A percentile compares a stretch with the other conserved stretches of the same genome.
phyloP scores from a whole-genome alignment of 2,113 vertebrate species.

The Leptobrachium ailaonicum region DNA sequence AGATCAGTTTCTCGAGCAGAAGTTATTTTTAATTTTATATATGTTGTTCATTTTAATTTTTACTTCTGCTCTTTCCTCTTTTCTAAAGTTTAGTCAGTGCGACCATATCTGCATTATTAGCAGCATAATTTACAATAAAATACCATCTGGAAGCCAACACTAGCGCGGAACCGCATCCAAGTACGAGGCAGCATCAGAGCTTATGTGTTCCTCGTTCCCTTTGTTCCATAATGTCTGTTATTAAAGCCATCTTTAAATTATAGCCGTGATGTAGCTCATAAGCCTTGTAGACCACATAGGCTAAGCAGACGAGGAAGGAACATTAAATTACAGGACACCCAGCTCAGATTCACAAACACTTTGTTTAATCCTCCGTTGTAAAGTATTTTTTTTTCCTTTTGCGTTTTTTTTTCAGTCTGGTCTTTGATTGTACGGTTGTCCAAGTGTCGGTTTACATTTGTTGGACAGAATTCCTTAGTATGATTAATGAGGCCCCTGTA shows the following conservation, averaged over 20 bases:
- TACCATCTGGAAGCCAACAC: no score
- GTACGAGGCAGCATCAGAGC: no score
- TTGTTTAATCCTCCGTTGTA: constrained; percentile 16
- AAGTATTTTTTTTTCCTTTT: neutral
- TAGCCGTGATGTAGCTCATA: constrained; percentile 1
- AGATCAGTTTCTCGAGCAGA: no score
- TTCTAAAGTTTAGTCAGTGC: no score
- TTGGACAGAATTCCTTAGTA: constrained; percentile 34
- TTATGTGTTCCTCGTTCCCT: neutral
- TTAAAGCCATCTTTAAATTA: constrained; percentile 28
- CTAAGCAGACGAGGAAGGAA: neutral
- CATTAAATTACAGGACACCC: constrained; percentile 23
- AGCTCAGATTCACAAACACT: constrained; percentile 1
- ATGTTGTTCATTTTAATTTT: no score
- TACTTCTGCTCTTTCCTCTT: no score
- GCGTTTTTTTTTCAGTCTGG: constrained; percentile 4
- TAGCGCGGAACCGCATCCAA: no score
- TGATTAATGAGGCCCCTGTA: constrained; percentile 33
- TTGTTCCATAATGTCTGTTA: constrained; percentile 29
- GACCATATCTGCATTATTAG: no score
- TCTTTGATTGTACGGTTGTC: constrained; percentile 32
- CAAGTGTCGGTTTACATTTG: constrained; percentile 44
- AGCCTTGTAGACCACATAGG: constrained; percentile 10
- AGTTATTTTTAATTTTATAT: no score
- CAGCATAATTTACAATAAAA: no score